Base-by-base conservation (phyloP, 2,888 invertebrate genomes). In the Sisyra nigra region DNA sequence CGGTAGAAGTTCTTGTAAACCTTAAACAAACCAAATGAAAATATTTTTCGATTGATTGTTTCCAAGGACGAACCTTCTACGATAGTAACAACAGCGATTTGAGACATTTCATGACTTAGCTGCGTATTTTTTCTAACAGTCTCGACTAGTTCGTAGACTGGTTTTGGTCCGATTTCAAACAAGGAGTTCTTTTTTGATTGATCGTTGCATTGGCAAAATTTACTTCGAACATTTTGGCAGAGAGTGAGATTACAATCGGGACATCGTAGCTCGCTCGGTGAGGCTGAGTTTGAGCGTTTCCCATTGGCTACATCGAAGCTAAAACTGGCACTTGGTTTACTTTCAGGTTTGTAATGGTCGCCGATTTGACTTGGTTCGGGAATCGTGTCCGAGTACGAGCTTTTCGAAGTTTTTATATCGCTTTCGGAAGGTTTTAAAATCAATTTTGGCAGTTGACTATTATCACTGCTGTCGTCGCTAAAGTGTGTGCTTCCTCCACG, bases 41-140 rank as follows among this genome's bases (percentile, higher is more conserved):
- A 15, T 17, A 37, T 15, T 47, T 61, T n/a, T 11, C 9, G 30
- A 38, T 15, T 19, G 18, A 44, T 15, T 11, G 44, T 11, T 29
- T 34, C n/a, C 1, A 30, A 30, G 6, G 3, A 31, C 11, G 19
- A 18, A 41, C 41, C 41, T 44, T 58, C 67, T 1, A 83, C 69
- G 1, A 89, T 85, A 33, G 87, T 85, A 47, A 80, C 80, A 30
- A 88, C 74, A 10, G 88, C 88, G 44, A 86, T 75, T 58, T 84
- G 80, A 0, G 87, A 86, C 71, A 85, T 74, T 52, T 87, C 84
- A 61, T 88, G 85, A 52, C 86, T 86, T 32, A 89, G 69, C 54
- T 86, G 83, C 0, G 89, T 88, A 55, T 84, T 83, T 52, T 78
- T 76, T 40, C 89, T 69, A 33, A 89, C 83, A 52, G 79, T 72